A percentile compares a stretch with the other conserved stretches of the same genome.
Conservation (phyloP, 2,888 invertebrate species). For the Caenorhabditis imperialis region DNA sequence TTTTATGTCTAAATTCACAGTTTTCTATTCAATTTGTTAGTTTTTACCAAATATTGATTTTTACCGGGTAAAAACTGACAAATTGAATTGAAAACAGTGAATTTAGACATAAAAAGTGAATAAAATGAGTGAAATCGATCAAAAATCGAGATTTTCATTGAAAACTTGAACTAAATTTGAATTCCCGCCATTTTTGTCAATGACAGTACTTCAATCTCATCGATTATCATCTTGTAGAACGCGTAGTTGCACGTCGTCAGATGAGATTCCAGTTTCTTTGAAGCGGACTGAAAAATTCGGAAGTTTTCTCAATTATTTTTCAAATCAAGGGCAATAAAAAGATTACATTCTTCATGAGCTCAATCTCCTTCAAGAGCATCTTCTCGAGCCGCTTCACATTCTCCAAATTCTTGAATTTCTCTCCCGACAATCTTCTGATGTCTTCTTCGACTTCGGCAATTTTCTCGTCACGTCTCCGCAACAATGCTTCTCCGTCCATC, state of each 20-base stretch:
- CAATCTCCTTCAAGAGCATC: conserved; percentile 20
- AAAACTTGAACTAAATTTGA: no score
- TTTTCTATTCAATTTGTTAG: no score
- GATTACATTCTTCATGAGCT: conserved; percentile 10
- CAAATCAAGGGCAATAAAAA: background rate
- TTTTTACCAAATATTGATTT: no score
- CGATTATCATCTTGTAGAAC: conserved; percentile 49
- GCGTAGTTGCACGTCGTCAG: conserved; percentile 58
- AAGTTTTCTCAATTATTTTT: conserved; percentile 1
- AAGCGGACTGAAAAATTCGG: background rate
- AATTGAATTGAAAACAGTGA: no score
- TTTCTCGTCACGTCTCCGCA: conserved; percentile 4
- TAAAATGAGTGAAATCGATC: no score
- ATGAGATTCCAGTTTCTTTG: conserved; percentile 33
- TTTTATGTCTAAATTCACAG: no score
- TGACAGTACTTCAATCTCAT: conserved; percentile 37
- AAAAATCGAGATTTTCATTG: no score
- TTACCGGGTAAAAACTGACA: no score
- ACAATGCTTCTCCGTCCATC: conserved; percentile 7
- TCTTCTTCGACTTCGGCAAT: conserved; percentile 19
- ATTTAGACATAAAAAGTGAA: no score
- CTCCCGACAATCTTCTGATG: background rate
- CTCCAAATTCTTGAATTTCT: conserved; percentile 17
- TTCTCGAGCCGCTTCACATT: conserved; percentile 14
- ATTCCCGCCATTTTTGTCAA: no score